A percentile compares a stretch with the other conserved stretches of the same genome.
Evolutionary conservation across 2,797 vertebrate species (phyloP).

Genomic region (Lutjanus campechanus): DNA sequence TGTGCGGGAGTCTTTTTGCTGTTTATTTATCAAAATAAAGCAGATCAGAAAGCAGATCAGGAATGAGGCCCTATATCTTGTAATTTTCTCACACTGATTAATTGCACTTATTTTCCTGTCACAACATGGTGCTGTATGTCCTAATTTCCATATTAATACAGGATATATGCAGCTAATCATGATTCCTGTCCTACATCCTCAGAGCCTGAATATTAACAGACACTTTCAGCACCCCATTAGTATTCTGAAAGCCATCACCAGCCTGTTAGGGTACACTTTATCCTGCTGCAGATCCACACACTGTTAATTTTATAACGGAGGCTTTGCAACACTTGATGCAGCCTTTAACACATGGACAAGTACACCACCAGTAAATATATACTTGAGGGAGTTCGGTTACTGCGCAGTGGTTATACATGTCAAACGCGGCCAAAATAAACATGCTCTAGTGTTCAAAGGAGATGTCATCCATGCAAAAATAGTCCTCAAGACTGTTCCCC

Average conservation of each 20-base stretch:
- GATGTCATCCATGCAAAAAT: background rate
- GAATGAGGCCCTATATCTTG: background rate
- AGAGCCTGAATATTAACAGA: slow-evolving; percentile 47
- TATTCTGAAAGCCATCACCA: slow-evolving; percentile 50
- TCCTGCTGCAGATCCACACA: slow-evolving; percentile 41
- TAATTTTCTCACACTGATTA: slow-evolving; percentile 7
- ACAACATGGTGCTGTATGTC: background rate
- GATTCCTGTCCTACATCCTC: slow-evolving; percentile 21
- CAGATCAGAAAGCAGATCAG: slow-evolving; percentile 18
- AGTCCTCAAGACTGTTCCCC: background rate
- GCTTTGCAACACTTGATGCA: slow-evolving; percentile 46
- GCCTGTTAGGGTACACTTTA: slow-evolving; percentile 39
- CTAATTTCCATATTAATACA: slow-evolving; percentile 38
- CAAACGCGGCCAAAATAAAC: slow-evolving; percentile 31
- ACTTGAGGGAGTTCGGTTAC: slow-evolving; percentile 27
- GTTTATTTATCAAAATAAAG: too few relatives aligned
- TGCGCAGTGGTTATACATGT: slow-evolving; percentile 15
- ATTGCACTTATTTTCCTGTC: slow-evolving; percentile 34
- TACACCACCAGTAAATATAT: slow-evolving; percentile 38
- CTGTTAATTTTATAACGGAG: slow-evolving; percentile 62
- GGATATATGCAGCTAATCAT: slow-evolving; percentile 39
- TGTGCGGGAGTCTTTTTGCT: too few relatives aligned
- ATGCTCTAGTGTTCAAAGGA: slow-evolving; percentile 15
- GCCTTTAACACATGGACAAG: slow-evolving; percentile 39
- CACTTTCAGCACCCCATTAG: slow-evolving; percentile 41